These are phyloP conservation scores for Tupaia chinensis DNA, from an alignment of 2,113 vertebrate species.

Conservation along the genomic window DNA sequence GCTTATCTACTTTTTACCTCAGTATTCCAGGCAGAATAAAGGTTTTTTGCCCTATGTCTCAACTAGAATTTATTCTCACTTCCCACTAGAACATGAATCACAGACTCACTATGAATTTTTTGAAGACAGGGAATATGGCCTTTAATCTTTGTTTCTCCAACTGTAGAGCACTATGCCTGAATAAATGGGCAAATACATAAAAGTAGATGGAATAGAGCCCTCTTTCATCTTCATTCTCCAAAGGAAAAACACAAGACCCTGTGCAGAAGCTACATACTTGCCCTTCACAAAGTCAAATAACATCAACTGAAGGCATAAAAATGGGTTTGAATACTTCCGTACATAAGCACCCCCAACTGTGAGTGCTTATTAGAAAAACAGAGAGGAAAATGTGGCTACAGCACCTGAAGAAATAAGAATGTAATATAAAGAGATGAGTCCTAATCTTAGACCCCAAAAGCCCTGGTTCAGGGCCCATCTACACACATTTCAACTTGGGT, in stretches of 20 bases:
- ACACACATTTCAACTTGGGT: background rate
- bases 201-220: background rate
- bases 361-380: constrained; percentile 16
- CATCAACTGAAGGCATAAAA: background rate
- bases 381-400: background rate
- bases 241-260: background rate
- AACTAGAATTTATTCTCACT: background rate
- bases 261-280: background rate
- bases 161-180: background rate
- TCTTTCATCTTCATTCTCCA: background rate
- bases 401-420: background rate
- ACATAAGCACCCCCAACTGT: background rate
- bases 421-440: background rate
- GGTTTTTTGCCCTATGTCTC: background rate
- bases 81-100: background rate
- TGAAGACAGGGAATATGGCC: background rate
- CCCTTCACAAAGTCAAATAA: constrained; percentile 12
- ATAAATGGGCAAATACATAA: background rate
- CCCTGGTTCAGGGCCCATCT: background rate
- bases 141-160: background rate
- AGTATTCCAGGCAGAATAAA: constrained; percentile 10
- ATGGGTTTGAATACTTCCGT: background rate
- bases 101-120: background rate
- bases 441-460: constrained; percentile 4
- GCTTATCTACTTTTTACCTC: background rate